Base-by-base conservation (phyloP, 2,888 invertebrate species). In the Drosophila gaucha region DNA sequence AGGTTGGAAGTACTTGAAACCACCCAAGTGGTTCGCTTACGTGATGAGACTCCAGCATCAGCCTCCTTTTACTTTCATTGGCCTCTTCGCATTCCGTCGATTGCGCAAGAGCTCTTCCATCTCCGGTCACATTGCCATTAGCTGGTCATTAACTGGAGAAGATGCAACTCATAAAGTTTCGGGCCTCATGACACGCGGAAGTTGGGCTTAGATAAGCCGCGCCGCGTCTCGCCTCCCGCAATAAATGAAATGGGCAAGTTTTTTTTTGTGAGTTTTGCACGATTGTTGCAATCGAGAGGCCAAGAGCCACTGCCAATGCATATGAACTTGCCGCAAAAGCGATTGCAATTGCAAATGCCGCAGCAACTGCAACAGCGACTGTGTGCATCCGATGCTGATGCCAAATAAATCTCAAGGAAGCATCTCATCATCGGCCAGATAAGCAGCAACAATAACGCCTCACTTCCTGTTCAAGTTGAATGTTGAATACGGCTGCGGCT, bases 391-490 rank as follows among this genome's bases (percentile, higher is more conserved):
- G 74, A 73, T 73, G 76, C 66, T 47, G 80, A 79, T 82, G 82
- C 75, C 72, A 78, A 82, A 88, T 86, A 79, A 87, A 90, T 90
- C 90, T 90, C 90, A 90, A 90, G 90, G 90, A 89, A 90, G 89
- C 90, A 79, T 75, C 88, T 78, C 60, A 60, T 60, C 60, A 60
- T 60, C 54, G 39, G 67, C 67, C 67, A 66, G 86, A 88, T 82
- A 88, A 86, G 87, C 87, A 43, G 59, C 86, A 78, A 80, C 83
- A 83, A 86, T 86, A 84, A 67, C 68, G 79, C 67, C 67, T 69
- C 36, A 88, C 86, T 83, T 83, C 82, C 82, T 83, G 82, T 80
- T 86, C 80, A 78, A 75, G 76, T 74, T 88, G 80, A 68, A 84
- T 63, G 85, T 44, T 16, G 57, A 16, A 47, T 51, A 49, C 10